Conservation (phyloP, 1,140 invertebrate species). For the Nebria ingens region DNA sequence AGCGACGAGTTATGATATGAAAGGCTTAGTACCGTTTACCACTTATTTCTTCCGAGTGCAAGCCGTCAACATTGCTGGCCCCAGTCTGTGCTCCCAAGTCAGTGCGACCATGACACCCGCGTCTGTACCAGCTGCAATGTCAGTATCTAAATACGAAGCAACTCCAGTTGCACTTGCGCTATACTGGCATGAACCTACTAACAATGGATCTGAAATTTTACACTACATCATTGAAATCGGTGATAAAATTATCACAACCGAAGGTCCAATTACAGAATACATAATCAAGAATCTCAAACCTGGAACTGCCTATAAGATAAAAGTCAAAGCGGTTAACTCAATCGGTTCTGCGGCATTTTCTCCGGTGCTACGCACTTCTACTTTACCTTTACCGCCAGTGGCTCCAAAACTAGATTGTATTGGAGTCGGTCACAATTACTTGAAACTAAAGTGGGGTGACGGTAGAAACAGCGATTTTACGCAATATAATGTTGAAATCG, state of each 20-base stretch:
- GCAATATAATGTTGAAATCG: slow-evolving; percentile 72
- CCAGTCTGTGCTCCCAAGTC: slow-evolving; percentile 56
- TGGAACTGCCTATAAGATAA: slow-evolving; percentile 54
- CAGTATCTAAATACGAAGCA: slow-evolving; percentile 45
- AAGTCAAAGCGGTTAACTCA: slow-evolving; percentile 70
- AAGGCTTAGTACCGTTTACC: slow-evolving; percentile 57
- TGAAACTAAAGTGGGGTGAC: slow-evolving; percentile 78
- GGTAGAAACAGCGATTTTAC: slow-evolving; percentile 53
- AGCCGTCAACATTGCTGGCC: slow-evolving; percentile 67
- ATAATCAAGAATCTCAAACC: slow-evolving; percentile 41
- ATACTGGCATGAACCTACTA: slow-evolving; percentile 58
- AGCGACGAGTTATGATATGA: slow-evolving; percentile 51
- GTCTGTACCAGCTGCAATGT: slow-evolving; percentile 58
- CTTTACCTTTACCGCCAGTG: slow-evolving; percentile 61
- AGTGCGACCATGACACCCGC: slow-evolving; percentile 55
- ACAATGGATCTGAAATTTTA: slow-evolving; percentile 60
- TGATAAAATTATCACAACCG: slow-evolving; percentile 48
- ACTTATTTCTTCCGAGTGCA: slow-evolving; percentile 68
- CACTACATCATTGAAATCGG: slow-evolving; percentile 67
- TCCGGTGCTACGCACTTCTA: slow-evolving; percentile 53
- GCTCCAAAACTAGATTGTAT: slow-evolving; percentile 65
- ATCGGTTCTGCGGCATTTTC: slow-evolving; percentile 74
- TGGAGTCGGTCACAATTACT: slow-evolving; percentile 60
- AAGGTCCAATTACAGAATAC: slow-evolving; percentile 40
- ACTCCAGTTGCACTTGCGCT: slow-evolving; percentile 56